Evolutionary conservation across 1,140 invertebrate genomes (phyloP), one percentile per base, ranked within the genome.

Genomic region (Dreissena polymorpha): DNA sequence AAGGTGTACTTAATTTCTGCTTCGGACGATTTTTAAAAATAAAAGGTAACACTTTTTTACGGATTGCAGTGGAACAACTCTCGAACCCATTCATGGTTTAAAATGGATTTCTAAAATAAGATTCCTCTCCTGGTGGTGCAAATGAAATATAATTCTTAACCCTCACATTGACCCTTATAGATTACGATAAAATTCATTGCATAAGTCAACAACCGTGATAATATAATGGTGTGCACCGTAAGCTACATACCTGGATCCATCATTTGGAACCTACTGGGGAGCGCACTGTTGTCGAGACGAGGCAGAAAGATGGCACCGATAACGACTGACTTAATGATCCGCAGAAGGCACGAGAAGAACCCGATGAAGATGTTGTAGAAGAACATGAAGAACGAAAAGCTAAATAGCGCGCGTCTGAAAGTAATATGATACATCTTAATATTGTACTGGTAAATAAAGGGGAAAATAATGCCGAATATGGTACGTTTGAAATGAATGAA

Each of bases 321-420:
- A 0, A 81, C 65, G 16, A 89, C 83, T 57, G 86, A 81, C 18
- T 87, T 88, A 29, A 87, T 25, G 51, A 89, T 85, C n/a, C 87
- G 68, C 60, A 89, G 18, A 21, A 89, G 63, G 74, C 86, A 87
- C 16, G 86, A 87, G 64, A 88, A 13, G 21, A 87, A 55, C 5
- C 87, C 87, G 67, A 89, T 49, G 72, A 89, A 88, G 25, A 89
- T 86, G 79, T 88, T 89, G 83, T 85, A 88, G 88, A 89, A 87
- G 25, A 88, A 88, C 74, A 89, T 84, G 78, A 89, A 88, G 82
- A 85, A 88, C 2, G 84, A 81, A 68, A 87, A 85, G 75, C 64
- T 82, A 76, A 88, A 88, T 69, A 85, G 71, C 14, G 85, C 55
- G 14, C 70, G 74, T 68, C 86, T 89, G 83, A 53, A 72, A 83